Base-by-base conservation (phyloP, 2,888 invertebrate species). In the Chrysopilus asiliformis region DNA sequence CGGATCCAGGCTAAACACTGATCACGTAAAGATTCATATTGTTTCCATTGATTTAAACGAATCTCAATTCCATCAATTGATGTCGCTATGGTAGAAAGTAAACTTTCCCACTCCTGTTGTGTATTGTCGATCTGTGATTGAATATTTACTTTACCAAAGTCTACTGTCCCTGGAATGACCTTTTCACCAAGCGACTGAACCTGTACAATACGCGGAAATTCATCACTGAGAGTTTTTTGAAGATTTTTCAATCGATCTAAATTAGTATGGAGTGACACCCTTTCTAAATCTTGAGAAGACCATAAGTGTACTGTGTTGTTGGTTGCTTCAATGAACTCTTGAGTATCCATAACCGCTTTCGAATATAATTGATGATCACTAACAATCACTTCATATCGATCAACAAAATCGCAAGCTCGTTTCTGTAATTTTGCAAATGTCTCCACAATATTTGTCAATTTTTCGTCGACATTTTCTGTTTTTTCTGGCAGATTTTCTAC, bases 21-120 rank as follows among this genome's bases (percentile, higher is more conserved):
- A 49, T 91, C 90, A 56, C 85, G 84, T 52, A 85, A 67, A 14
- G 72, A 70, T 56, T 94, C 94, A 55, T 89, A 93, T 52, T 91
- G 90, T 36, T 79, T 76, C 93, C 93, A 94, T 53, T 87, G 85
- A 50, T 81, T 79, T 32, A 93, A 68, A 57, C 90, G 86, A 31
- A 70, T 74, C 58, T 91, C 85, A 36, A 94, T 66, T 2, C 73
- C 69, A 48, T 82, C 79, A 31, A 89, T 83, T 1, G 82, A 81
- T 10, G 79, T 76, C 49, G 75, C 74, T 3, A 87, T 74, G 14
- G 79, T 71, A 0, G 86, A 81, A 1, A 79, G 67, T 2, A 90
- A 63, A 10, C 81, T 77, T 57, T 87, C 83, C 89, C 89, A 90
- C 64, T 89, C 87, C 54, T 87, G 85, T 51, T 87, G 86, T 0